Conservation (phyloP, 2,888 invertebrate species). For the Poecilus cupreus region DNA sequence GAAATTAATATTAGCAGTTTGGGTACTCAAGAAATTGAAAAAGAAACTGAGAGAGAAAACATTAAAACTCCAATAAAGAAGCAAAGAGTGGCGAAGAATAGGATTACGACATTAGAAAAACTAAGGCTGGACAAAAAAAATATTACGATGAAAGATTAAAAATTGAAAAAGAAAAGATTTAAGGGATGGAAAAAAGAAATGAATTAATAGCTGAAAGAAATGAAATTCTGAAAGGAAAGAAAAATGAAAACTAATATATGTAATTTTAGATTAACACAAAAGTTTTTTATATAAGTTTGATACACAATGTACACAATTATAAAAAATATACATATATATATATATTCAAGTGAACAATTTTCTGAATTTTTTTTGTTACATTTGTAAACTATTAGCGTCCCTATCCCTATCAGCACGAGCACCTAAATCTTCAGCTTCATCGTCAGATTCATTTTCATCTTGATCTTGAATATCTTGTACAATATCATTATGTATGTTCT, state of each 20-base stretch:
- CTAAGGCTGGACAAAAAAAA: neutral
- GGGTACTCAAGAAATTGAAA: neutral
- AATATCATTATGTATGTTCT: neutral
- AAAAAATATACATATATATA: neutral
- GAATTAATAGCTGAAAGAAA: neutral
- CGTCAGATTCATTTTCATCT: neutral
- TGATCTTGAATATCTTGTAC: neutral
- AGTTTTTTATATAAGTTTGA: neutral
- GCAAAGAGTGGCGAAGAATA: neutral
- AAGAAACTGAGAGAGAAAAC: neutral
- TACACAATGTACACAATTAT: too few species aligned
- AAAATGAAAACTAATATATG: neutral
- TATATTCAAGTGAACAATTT: too few species aligned
- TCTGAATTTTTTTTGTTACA: neutral
- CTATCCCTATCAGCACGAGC: neutral
- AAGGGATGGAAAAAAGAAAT: neutral
- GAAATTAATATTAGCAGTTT: neutral
- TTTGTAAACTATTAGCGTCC: neutral
- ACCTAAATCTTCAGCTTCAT: slow-evolving; percentile 25
- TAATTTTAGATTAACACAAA: neutral
- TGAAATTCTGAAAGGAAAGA: neutral
- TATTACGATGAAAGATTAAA: slow-evolving; percentile 13
- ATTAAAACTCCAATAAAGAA: neutral
- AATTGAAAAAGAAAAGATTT: neutral
- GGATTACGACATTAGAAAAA: neutral